Conservation (phyloP, 2,797 vertebrate genomes). For the Toxotes lorentzi region DNA sequence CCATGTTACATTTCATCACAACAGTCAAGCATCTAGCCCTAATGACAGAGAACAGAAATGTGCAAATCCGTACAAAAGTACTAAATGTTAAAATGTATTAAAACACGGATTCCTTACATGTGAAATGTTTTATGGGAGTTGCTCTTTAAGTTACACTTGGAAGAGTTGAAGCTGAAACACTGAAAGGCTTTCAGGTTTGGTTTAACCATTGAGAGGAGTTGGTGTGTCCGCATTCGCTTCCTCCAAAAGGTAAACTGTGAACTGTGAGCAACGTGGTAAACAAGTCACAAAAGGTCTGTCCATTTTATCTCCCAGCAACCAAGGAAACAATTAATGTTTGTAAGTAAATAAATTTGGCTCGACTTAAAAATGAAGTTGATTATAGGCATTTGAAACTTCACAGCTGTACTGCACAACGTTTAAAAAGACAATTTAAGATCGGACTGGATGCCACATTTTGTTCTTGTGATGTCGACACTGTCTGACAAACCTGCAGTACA, state of each 20-base stretch:
- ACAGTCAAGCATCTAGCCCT: background rate
- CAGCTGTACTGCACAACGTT: background rate
- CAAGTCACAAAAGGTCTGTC: background rate
- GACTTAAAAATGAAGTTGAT: background rate
- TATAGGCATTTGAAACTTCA: background rate
- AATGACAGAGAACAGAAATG: background rate
- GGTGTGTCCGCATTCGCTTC: too few relatives aligned
- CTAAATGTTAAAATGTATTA: background rate
- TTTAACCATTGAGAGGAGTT: background rate
- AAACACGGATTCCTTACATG: background rate
- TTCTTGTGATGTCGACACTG: background rate
- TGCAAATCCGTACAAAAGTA: background rate
- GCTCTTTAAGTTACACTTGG: too few relatives aligned
- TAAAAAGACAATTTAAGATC: background rate
- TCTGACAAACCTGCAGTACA: background rate
- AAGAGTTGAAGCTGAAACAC: background rate
- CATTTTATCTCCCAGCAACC: background rate
- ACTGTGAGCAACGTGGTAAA: background rate
- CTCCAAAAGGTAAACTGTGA: too few relatives aligned
- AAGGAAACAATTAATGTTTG: background rate
- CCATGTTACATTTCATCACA: background rate
- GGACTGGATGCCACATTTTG: background rate
- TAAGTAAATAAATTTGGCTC: background rate
- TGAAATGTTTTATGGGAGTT: background rate
- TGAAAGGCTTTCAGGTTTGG: background rate